A percentile compares a stretch with the other conserved stretches of the same genome.
Evolutionary conservation across 2,888 invertebrate genomes (phyloP).

Genomic region (Ophioninae sp.): DNA sequence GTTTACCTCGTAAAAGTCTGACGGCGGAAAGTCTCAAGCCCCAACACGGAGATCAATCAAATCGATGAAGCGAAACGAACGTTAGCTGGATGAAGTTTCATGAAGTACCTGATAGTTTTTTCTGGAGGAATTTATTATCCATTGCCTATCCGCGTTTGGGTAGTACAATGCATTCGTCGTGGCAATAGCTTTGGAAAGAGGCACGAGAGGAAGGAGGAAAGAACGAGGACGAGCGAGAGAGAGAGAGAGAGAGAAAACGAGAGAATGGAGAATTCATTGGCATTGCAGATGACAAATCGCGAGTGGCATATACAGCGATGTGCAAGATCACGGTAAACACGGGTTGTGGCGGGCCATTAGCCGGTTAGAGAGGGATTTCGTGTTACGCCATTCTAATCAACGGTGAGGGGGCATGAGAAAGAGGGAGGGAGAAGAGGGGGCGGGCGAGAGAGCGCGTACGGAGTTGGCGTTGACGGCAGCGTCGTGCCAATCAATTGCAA

Average conservation of each 20-base stretch:
- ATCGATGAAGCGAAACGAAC: background rate
- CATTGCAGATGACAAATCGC: conserved; percentile 79
- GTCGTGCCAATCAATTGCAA: conserved; percentile 78
- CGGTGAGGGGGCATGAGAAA: conserved; percentile 33
- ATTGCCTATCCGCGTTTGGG: background rate
- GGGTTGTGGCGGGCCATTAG: conserved; percentile 80
- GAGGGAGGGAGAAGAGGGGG: conserved; percentile 11
- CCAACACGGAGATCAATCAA: background rate
- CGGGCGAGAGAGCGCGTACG: conserved; percentile 50
- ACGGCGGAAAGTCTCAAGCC: no score
- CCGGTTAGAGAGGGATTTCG: conserved; percentile 80
- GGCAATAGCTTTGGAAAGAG: background rate
- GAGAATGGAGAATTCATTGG: conserved; percentile 74
- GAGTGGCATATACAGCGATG: conserved; percentile 70
- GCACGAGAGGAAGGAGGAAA: background rate
- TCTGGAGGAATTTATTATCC: background rate
- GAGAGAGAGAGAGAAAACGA: conserved; percentile 28
- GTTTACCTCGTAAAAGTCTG: no score
- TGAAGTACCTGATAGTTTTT: background rate
- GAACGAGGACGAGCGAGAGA: conserved; percentile 11
- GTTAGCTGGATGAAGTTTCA: background rate
- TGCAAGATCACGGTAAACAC: conserved; percentile 80
- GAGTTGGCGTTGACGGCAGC: conserved; percentile 72
- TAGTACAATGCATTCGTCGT: background rate
- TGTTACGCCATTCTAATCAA: conserved; percentile 81